Evolutionary conservation across 2,888 invertebrate species (phyloP).

Genomic region (Julus scandinavius): DNA sequence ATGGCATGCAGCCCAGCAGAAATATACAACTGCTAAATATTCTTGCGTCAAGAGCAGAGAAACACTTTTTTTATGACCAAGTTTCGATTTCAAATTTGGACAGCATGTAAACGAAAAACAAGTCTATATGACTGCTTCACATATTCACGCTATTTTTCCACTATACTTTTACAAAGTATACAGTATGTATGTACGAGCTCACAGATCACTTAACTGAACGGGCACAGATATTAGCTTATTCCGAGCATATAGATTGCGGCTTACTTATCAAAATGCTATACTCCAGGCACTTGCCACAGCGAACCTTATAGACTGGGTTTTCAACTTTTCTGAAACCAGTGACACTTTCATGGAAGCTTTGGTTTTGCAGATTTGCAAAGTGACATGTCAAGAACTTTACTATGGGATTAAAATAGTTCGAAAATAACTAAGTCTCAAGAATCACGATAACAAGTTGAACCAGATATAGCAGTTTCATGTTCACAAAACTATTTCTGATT

Average conservation of each 20-base stretch:
- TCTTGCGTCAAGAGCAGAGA: not conserved
- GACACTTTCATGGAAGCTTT: too few species aligned
- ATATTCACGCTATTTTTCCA: not conserved
- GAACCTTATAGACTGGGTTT: not conserved
- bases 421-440: too few species aligned
- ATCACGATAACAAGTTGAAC: too few species aligned
- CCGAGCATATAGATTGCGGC: not conserved
- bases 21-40: not conserved
- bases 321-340: too few species aligned
- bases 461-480: too few species aligned
- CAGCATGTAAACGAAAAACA: not conserved
- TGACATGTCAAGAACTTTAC: too few species aligned
- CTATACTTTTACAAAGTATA: not conserved
- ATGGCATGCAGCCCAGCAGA: too few species aligned
- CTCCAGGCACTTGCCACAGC: conserved; percentile 10
- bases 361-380: too few species aligned
- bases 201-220: not conserved
- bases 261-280: not conserved
- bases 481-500: too few species aligned
- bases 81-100: not conserved
- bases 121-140: not conserved
- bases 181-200: too few species aligned
- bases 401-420: too few species aligned
- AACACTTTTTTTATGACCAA: not conserved
- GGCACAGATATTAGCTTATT: conserved; percentile 27